phyloP scores from a whole-genome alignment of 2,888 invertebrate genomes.

The Xestia xanthographa region DNA sequence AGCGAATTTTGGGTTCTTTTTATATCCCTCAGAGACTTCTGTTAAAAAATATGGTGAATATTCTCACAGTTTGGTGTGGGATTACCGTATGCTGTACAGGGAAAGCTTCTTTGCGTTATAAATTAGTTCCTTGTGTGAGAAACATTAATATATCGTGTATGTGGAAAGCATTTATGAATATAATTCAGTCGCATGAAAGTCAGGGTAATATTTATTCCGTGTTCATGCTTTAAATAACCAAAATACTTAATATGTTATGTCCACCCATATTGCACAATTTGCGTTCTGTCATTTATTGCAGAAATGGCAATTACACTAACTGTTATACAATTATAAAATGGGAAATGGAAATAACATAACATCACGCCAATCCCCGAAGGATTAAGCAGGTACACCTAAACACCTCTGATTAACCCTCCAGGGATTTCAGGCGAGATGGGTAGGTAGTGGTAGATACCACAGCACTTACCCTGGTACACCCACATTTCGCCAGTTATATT shows the following conservation, averaged over 20 bases:
- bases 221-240: conserved; percentile 21
- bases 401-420: not conserved
- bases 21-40: conserved; percentile 52
- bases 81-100: conserved; percentile 24
- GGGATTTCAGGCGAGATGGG: not conserved
- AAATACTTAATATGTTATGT: conserved; percentile 33
- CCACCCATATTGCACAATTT: conserved; percentile 1
- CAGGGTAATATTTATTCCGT: conserved; percentile 35
- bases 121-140: conserved; percentile 33
- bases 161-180: conserved; percentile 46
- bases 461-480: not conserved
- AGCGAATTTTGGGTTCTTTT: conserved; percentile 63
- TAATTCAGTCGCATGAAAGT: conserved; percentile 15
- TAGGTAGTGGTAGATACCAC: not conserved
- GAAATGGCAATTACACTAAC: not conserved
- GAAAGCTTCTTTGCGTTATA: conserved; percentile 28
- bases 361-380: not conserved
- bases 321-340: too few species aligned
- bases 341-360: not conserved
- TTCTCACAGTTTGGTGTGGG: conserved; percentile 28
- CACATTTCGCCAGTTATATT: not conserved
- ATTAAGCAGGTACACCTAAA: not conserved
- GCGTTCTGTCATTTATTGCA: not conserved
- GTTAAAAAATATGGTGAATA: conserved; percentile 49
- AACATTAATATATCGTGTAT: conserved; percentile 37